Evolutionary conservation across 2,113 vertebrate genomes (phyloP), one percentile per base, ranked within the genome.

Genomic region (Rafetus swinhoei): DNA sequence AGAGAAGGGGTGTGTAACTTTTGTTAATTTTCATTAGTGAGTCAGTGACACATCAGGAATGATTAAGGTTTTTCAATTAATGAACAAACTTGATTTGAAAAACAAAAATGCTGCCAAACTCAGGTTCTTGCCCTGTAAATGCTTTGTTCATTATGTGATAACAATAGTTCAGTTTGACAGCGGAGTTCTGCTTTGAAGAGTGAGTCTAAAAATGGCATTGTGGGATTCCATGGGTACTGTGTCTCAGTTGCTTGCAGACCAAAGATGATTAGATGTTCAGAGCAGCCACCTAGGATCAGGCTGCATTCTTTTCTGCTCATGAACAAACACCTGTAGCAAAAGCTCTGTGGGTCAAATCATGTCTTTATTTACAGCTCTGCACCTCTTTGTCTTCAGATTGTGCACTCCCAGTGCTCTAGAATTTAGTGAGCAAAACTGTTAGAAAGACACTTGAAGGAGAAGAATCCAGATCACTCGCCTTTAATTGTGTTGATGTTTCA

Each of bases 331-430:
- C 72, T 86, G 50, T 2, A 45, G 56, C 82, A 95, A 89, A 65
- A 65, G 60, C 32, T 65, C 29, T 65, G 25, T 32, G 32, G 60
- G n/a, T 90, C 55, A 89, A 89, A 45, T 69, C 87, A 52, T 82
- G 83, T 93, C 85, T 90, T 92, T 39, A 93, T 50, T 94, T 69
- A 82, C 90, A 74, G 90, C 65, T 27, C 22, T 4, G 59, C 88
- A 96, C n/a, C 56, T 55, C 76, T n/a, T 79, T 24, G 90, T 65
- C 12, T 52, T 85, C 53, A 89, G 87, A 1, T 52, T 89, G 81
- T 56, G 60, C 14, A 32, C 29, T 65, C 60, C 60, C 29, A 32
- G 7, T 32, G 60, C 29, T 32, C 60, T 32, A 35, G 87, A 81
- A n/a, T 82, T 85, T 39, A 5, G 16, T 35, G 50, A 95, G 82